Evolutionary conservation across 2,113 vertebrate species (phyloP).

Genomic region (Cettia cetti): DNA sequence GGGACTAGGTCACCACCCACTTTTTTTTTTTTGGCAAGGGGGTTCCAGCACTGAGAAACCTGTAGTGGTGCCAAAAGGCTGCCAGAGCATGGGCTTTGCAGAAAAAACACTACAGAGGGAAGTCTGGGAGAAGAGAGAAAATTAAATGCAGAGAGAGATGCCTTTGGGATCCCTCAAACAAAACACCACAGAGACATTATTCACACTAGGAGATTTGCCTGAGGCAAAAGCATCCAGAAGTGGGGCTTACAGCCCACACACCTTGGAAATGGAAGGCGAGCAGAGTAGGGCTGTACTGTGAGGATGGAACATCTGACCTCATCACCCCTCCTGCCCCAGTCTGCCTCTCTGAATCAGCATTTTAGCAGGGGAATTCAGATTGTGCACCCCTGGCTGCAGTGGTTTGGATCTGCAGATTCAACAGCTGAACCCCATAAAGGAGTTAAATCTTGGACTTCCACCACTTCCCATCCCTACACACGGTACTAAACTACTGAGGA

Average conservation of each 20-base stretch:
- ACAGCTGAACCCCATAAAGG: background rate
- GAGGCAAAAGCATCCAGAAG: background rate
- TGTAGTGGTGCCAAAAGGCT: background rate
- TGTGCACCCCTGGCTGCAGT: background rate
- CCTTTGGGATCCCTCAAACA: background rate
- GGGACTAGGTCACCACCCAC: background rate
- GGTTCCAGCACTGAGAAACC: background rate
- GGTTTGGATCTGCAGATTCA: background rate
- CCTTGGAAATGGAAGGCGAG: background rate
- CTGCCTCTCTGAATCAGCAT: background rate
- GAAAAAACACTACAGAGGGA: background rate
- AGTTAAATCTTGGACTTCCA: background rate
- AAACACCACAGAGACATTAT: background rate
- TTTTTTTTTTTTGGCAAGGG: background rate
- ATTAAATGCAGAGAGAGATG: background rate
- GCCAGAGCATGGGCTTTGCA: constrained; percentile 4
- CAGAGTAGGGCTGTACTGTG: background rate
- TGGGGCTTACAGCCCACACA: background rate
- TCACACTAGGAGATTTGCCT: background rate
- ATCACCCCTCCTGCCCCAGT: background rate
- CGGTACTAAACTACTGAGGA: accelerated
- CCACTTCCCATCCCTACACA: background rate
- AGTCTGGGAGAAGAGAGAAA: background rate
- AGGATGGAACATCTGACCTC: background rate
- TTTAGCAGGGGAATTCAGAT: background rate